A percentile compares a stretch with the other conserved stretches of the same genome.
Evolutionary conservation across 1,140 invertebrate species (phyloP).

Genomic region (Notospermus geniculatus): DNA sequence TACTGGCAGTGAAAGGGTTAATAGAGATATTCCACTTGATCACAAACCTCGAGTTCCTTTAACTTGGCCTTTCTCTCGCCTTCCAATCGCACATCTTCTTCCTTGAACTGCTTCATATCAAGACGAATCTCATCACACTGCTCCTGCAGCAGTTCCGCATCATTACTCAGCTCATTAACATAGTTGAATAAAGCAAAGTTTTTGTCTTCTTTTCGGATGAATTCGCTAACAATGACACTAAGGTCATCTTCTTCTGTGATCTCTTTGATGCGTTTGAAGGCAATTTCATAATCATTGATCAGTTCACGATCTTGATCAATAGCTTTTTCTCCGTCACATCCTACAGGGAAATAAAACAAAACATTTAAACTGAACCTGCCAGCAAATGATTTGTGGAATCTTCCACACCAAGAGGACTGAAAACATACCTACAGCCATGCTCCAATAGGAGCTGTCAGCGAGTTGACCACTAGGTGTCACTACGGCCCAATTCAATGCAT

Average conservation of each 20-base stretch:
- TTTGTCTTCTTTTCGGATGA: slow-evolving; percentile 79
- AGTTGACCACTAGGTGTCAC: no score
- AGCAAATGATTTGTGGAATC: slow-evolving; percentile 4
- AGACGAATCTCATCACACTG: slow-evolving; percentile 61
- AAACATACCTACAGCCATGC: no score
- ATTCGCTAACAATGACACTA: slow-evolving; percentile 70
- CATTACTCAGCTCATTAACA: slow-evolving; percentile 83
- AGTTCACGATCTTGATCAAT: slow-evolving; percentile 26
- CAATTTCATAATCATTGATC: slow-evolving; percentile 68
- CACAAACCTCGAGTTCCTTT: slow-evolving; percentile 32
- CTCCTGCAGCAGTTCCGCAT: slow-evolving; percentile 70
- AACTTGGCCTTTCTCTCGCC: slow-evolving; percentile 28
- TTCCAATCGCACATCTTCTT: slow-evolving; percentile 34
- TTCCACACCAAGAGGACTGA: no score
- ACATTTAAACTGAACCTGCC: slow-evolving; percentile 4
- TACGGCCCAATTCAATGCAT: no score
- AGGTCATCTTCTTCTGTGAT: slow-evolving; percentile 69
- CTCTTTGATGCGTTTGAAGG: slow-evolving; percentile 68
- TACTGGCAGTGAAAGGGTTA: no score
- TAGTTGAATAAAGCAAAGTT: slow-evolving; percentile 90
- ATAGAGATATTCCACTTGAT: no score
- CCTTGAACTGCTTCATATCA: slow-evolving; percentile 33
- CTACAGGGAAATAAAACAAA: not conserved
- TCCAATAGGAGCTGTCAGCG: no score
- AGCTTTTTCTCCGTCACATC: slow-evolving; percentile 22